A percentile compares a stretch with the other conserved stretches of the same genome.
phyloP scores from a whole-genome alignment of 2,888 invertebrate species.

The Polymixis flavicincta region DNA sequence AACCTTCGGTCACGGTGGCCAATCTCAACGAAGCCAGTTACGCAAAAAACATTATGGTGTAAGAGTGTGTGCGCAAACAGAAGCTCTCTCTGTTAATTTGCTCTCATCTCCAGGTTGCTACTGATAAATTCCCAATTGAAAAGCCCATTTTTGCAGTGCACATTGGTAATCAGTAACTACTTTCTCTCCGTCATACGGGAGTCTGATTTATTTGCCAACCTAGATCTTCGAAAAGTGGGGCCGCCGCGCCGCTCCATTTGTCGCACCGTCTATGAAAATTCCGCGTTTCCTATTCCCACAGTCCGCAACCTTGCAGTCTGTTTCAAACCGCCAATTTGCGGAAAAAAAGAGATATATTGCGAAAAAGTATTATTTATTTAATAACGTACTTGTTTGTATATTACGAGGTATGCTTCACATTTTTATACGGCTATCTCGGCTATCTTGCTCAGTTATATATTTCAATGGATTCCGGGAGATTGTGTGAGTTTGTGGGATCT shows the following conservation, averaged over 20 bases:
- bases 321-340: slow-evolving; percentile 40
- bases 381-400: slow-evolving; percentile 37
- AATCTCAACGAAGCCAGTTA: no score
- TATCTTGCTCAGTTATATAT: slow-evolving; percentile 10
- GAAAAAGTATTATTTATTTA: slow-evolving; percentile 34
- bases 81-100: neutral
- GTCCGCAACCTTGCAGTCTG: neutral
- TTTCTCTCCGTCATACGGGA: no score
- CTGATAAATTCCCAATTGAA: no score
- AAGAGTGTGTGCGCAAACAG: neutral
- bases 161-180: no score
- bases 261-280: neutral
- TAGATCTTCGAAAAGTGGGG: neutral
- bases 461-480: slow-evolving; percentile 14
- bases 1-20: neutral
- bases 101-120: neutral
- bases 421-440: slow-evolving; percentile 11
- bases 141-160: neutral
- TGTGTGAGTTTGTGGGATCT: slow-evolving; percentile 1
- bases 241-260: neutral
- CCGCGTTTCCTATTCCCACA: neutral
- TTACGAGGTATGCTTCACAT: slow-evolving; percentile 15
- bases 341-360: slow-evolving; percentile 18
- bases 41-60: neutral
- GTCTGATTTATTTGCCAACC: neutral